Conservation (phyloP, 37 sponge, comb jelly and placozoan species). For the Tethya wilhelma region DNA sequence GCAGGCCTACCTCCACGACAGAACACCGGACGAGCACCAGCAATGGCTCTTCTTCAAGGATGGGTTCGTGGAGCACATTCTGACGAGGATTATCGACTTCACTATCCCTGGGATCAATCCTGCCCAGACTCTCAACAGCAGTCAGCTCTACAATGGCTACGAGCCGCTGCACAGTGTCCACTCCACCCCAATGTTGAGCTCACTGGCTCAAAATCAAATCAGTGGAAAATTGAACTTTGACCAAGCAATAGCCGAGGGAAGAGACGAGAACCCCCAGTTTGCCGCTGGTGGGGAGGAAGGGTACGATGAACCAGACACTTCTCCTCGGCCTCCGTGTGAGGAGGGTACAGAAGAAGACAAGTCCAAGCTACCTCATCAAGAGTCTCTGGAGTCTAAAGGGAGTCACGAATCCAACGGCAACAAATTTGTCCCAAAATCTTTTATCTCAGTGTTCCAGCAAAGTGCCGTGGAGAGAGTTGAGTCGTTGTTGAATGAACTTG, state of each 20-base stretch:
- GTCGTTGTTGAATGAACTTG: slow-evolving; percentile 41
- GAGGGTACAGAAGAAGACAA: neutral
- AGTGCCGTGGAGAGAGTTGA: slow-evolving; percentile 29
- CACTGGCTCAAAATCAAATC: neutral
- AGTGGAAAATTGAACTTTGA: neutral
- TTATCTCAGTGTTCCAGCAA: slow-evolving; percentile 29
- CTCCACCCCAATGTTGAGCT: neutral
- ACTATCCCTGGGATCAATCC: neutral
- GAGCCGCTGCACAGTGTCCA: neutral
- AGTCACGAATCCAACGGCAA: neutral
- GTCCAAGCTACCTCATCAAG: neutral
- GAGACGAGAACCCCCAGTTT: neutral
- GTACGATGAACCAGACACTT: too few relatives aligned
- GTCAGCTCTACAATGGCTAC: neutral
- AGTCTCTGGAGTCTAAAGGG: neutral
- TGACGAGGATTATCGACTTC: slow-evolving; percentile 25
- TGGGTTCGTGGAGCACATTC: slow-evolving; percentile 1
- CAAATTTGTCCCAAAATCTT: too few relatives aligned
- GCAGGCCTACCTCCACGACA: slow-evolving; percentile 29
- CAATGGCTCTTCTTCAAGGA: slow-evolving; percentile 17
- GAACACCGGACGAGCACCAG: slow-evolving; percentile 8
- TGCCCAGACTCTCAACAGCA: neutral
- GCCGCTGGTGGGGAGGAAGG: too few relatives aligned
- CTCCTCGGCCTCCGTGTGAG: neutral
- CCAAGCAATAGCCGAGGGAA: neutral